Base-by-base conservation (phyloP, 2,888 invertebrate genomes). In the Petrolisthes cinctipes region DNA sequence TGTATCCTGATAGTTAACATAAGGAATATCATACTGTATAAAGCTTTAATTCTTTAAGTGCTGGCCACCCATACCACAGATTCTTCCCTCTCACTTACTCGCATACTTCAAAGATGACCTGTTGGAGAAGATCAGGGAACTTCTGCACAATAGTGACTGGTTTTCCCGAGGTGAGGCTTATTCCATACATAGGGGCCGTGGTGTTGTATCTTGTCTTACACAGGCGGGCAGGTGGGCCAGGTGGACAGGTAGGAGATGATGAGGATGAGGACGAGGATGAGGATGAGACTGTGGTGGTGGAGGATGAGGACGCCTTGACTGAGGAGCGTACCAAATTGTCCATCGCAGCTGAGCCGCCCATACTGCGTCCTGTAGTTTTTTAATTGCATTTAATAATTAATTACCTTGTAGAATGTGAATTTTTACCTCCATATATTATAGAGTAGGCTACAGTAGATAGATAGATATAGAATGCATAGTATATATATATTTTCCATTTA, bases 141-240 rank as follows among this genome's bases (percentile, higher is more conserved):
- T 97, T 97, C 93, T 97, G 97, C 68, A 97, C 97, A 92, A 97
- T 97, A 84, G 97, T 97, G 91, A 97, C 97, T 0, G 97, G 97
- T 92, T 97, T 97, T 1, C 97, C 97, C 17, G 97, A 97, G 20
- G 97, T 97, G 71, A 97, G 94, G 23, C 97, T 97, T 76, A 97
- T 97, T n/a, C 97, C 97, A 92, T 97, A 97, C 96, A 97, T 96
- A 0, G 97, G 97, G 23, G 97, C 97, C 76, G 97, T 97, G 51
- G 97, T 97, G 93, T 97, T 97, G 93, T 97, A 97, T 88, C 97
- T 94, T 9, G 97, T 97, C 92, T 96, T 95, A 92, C 97, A 98
- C 71, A 98, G 94, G 89, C 97, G 94, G 51, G 96, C 94, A 1
- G 96, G 95, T 68, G 96, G 95, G 20, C 96, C 95, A 90, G 94